Percentiles rank a stretch among this genome's conserved stretches.
Conservation (phyloP, 2,888 invertebrate genomes). For the Trachelus troglodyta region DNA sequence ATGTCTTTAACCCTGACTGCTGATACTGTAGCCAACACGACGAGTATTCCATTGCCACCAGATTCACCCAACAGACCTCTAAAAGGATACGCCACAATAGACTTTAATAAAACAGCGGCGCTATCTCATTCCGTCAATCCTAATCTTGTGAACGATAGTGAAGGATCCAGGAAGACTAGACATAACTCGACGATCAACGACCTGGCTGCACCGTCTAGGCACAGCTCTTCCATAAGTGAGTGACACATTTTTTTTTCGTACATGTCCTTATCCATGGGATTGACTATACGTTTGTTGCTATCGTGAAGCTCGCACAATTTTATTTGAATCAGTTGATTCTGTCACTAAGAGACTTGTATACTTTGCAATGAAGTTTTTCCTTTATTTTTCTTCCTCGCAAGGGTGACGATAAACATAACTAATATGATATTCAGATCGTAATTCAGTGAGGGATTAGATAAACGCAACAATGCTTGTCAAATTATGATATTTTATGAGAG, state of each 20-base stretch:
- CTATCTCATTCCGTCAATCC: conserved; percentile 84
- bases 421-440: no score
- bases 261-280: neutral
- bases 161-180: conserved; percentile 82
- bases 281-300: neutral
- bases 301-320: neutral
- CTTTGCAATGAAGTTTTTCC: neutral
- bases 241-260: conserved; percentile 41
- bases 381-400: neutral
- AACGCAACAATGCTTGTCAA: no score
- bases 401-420: no score
- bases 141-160: conserved; percentile 75
- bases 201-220: conserved; percentile 67
- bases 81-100: conserved; percentile 89
- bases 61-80: conserved; percentile 69
- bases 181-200: conserved; percentile 82
- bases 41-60: conserved; percentile 60
- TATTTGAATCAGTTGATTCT: neutral
- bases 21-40: conserved; percentile 40
- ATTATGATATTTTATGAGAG: no score
- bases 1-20: conserved; percentile 22
- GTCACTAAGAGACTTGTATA: neutral
- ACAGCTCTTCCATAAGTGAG: conserved; percentile 74
- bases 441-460: no score
- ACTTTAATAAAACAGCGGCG: conserved; percentile 93